Evolutionary conservation across 2,888 invertebrate genomes (phyloP).

Genomic region (Phaedon cochleariae): DNA sequence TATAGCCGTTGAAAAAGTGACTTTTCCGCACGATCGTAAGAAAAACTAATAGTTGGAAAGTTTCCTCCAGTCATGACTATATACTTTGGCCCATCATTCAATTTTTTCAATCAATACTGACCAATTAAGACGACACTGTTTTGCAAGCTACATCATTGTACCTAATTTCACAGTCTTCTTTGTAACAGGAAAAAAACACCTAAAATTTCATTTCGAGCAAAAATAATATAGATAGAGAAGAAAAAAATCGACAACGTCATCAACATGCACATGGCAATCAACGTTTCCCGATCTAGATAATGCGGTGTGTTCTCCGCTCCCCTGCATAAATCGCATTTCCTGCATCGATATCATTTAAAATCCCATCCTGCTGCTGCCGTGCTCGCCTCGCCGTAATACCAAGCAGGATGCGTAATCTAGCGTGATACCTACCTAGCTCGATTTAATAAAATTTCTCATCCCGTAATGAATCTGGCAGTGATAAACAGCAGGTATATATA

Average conservation of each 20-base stretch:
- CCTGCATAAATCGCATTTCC: neutral
- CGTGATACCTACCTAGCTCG: constrained; percentile 20
- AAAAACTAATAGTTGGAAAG: no score
- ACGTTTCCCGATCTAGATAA: neutral
- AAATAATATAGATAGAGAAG: no score
- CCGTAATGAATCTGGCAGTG: constrained; percentile 53
- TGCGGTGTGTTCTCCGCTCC: neutral
- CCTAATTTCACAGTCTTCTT: no score
- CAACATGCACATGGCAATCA: neutral
- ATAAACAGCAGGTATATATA: constrained; percentile 49
- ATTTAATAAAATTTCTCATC: constrained; percentile 32
- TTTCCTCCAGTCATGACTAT: no score
- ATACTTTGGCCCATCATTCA: no score
- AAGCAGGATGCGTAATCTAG: constrained; percentile 23
- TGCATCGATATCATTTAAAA: neutral
- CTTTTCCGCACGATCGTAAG: no score
- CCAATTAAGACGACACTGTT: no score
- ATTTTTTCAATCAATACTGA: no score
- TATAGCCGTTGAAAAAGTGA: no score
- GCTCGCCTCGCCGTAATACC: neutral
- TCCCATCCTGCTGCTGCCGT: neutral
- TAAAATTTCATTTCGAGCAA: no score
- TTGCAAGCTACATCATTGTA: no score
- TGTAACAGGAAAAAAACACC: no score
- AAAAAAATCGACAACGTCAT: neutral